Evolutionary conservation across 2,797 vertebrate species (phyloP).

Genomic region (Peromyscus nudipes): DNA sequence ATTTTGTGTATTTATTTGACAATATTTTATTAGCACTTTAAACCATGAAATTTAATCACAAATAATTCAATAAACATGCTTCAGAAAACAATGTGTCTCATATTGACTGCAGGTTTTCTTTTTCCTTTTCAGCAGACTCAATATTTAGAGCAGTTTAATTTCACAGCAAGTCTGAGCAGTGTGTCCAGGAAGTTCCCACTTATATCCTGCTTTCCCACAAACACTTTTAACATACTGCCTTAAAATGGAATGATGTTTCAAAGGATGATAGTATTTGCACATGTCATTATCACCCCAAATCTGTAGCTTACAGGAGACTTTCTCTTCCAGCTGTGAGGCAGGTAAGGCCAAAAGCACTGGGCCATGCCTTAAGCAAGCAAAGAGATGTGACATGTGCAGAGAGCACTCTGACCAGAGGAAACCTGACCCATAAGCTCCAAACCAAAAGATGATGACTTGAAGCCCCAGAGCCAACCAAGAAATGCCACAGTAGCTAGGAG

Average conservation of each 20-base stretch:
- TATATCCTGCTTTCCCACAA: not conserved
- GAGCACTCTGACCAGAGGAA: no score
- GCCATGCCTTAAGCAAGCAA: no score
- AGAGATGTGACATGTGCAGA: no score
- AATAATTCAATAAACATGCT: not conserved
- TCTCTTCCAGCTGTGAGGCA: no score
- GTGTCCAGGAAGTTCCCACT: no score
- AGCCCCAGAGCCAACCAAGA: no score
- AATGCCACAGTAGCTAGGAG: no score
- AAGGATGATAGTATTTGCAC: not conserved
- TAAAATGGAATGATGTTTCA: not conserved
- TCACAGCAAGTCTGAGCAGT: not conserved
- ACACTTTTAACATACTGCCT: not conserved
- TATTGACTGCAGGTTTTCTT: not conserved
- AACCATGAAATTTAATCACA: not conserved
- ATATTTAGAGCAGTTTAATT: not conserved
- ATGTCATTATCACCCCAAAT: not conserved
- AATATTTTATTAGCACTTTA: not conserved
- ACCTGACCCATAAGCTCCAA: no score
- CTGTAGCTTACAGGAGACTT: not conserved
- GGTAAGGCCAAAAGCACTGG: no score
- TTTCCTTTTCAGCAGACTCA: not conserved
- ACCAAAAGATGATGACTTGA: no score
- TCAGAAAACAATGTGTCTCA: not conserved
- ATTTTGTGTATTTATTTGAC: not conserved